These are phyloP conservation scores for Diplolepis rosae DNA, from an alignment of 2,888 invertebrate genomes.

Conservation along the genomic window DNA sequence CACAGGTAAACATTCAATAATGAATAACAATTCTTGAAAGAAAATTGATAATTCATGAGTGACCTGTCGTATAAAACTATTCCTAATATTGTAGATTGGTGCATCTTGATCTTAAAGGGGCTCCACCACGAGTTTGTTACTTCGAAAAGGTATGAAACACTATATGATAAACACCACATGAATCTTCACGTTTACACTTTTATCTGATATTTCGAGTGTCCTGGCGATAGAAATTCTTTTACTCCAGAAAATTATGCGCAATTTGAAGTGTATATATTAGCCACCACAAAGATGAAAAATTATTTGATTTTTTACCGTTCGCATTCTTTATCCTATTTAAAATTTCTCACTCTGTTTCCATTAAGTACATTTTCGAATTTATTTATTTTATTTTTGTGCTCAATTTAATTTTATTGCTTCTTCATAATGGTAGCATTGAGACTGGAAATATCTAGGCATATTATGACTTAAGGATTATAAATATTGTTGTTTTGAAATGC, in stretches of 20 bases:
- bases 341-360: too few relatives aligned
- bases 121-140: constrained; percentile 79
- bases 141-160: constrained; percentile 75
- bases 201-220: neutral
- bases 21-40: constrained; percentile 37
- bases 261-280: too few relatives aligned
- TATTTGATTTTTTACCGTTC: too few relatives aligned
- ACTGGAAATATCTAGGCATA: too few relatives aligned
- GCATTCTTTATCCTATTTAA: too few relatives aligned
- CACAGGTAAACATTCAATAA: constrained; percentile 72
- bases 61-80: constrained; percentile 47
- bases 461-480: too few relatives aligned
- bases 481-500: too few relatives aligned
- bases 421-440: too few relatives aligned
- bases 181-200: constrained; percentile 48
- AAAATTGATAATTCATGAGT: constrained; percentile 22
- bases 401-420: too few relatives aligned
- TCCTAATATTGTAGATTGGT: constrained; percentile 75
- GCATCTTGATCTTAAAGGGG: constrained; percentile 85
- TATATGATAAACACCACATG: constrained; percentile 55
- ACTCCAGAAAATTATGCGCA: neutral
- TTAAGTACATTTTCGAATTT: too few relatives aligned
- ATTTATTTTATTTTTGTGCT: too few relatives aligned
- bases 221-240: neutral
- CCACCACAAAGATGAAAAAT: too few relatives aligned